Evolutionary conservation across 2,113 vertebrate species (phyloP).

Genomic region (Peromyscus californicus): DNA sequence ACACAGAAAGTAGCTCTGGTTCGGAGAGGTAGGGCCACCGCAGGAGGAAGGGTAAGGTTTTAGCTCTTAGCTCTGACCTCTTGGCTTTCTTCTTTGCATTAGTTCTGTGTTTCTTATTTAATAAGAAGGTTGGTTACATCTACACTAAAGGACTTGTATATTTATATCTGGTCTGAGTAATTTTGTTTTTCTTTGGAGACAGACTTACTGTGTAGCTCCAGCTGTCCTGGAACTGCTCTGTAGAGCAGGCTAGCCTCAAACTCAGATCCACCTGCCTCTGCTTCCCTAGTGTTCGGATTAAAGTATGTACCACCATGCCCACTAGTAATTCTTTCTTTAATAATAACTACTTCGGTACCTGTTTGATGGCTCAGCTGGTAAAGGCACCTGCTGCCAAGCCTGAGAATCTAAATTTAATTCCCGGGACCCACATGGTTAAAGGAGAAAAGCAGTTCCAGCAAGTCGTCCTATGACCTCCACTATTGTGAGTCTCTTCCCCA

Average conservation of each 20-base stretch:
- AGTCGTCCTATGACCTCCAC: background rate
- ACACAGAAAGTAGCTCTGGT: too few relatives aligned
- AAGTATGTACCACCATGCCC: background rate
- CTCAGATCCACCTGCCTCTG: background rate
- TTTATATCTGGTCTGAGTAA: conserved; percentile 18
- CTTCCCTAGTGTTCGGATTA: background rate
- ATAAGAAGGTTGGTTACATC: too few relatives aligned
- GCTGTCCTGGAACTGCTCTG: background rate
- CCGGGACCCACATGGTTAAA: background rate
- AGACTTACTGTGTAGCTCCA: background rate
- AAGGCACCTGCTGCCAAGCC: background rate
- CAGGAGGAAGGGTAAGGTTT: too few relatives aligned
- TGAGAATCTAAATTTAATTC: background rate
- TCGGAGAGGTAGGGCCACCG: too few relatives aligned
- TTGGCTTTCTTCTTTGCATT: too few relatives aligned
- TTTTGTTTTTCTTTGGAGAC: background rate
- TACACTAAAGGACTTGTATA: background rate
- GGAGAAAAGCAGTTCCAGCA: background rate
- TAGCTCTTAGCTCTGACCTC: too few relatives aligned
- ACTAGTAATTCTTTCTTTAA: background rate
- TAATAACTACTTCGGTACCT: background rate
- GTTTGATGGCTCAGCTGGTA: background rate
- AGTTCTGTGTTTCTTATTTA: too few relatives aligned
- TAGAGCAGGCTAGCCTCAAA: background rate
- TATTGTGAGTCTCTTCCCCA: background rate